phyloP scores from a whole-genome alignment of 2,113 vertebrate species.

The Siniperca knerii region DNA sequence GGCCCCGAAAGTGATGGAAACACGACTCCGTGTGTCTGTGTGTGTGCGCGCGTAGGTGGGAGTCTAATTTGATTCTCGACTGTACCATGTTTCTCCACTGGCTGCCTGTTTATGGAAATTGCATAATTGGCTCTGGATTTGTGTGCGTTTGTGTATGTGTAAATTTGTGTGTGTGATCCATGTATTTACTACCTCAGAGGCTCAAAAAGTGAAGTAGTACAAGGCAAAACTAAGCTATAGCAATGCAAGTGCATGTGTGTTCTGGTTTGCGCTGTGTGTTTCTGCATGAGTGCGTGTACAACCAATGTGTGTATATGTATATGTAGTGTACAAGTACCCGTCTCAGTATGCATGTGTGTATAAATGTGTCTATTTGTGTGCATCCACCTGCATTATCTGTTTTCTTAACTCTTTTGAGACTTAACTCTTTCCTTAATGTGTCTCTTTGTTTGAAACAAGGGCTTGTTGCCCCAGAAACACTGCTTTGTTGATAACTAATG shows the following conservation, averaged over 20 bases:
- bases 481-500: slow-evolving; percentile 9
- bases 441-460: slow-evolving; percentile 9
- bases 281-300: background rate
- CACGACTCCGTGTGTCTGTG: background rate
- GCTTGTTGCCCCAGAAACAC: background rate
- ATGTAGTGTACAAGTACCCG: background rate
- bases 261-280: background rate
- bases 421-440: slow-evolving; percentile 1
- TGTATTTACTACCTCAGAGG: slow-evolving; percentile 10
- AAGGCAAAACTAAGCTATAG: slow-evolving; percentile 2
- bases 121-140: slow-evolving; percentile 51
- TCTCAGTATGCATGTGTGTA: background rate
- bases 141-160: slow-evolving; percentile 15
- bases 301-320: background rate
- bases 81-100: slow-evolving; percentile 59
- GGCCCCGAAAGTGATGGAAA: too few relatives aligned
- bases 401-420: slow-evolving; percentile 23
- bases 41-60: slow-evolving; percentile 54
- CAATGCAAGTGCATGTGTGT: background rate
- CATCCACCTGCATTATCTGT: slow-evolving; percentile 11
- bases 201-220: slow-evolving; percentile 32
- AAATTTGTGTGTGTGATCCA: background rate
- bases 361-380: background rate
- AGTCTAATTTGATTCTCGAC: slow-evolving; percentile 68
- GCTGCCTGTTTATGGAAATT: slow-evolving; percentile 66